Evolutionary conservation across 92 coral and sea anemone species (phyloP), one percentile per base, ranked within the genome.

Genomic region (Paramuricea clavata): DNA sequence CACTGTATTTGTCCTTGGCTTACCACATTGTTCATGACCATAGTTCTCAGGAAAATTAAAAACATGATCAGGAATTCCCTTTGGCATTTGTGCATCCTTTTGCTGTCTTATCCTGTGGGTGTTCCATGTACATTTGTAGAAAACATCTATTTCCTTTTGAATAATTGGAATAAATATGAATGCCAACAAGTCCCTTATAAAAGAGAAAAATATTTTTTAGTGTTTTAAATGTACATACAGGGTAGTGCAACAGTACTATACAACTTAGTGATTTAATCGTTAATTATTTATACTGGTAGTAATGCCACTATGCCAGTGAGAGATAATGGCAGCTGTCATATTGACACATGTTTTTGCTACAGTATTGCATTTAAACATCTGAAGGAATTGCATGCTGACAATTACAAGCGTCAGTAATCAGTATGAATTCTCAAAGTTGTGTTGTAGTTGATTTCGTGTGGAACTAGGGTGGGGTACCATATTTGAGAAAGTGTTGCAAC

Each of bases 11-110:
- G 64, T 26, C 27, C 11, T n/a, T 26, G n/a, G 12, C 60, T 43
- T 43, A 78, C 83, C 83, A 78, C 83, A 78, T 54, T 78, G 68
- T 78, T 54, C 83, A 16, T 65, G 68, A 78, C 69, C 69, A 54
- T 78, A 78, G 3, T 13, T 33, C 16, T 78, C 83, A 17, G 83
- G 83, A 23, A 78, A 78, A 52, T 57, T 31, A 36, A 52, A 78
- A 6, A 78, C 19, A 33, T 78, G 83, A 25, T 78, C 70, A 5
- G 83, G 83, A 26, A 78, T 54, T 16, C 83, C 83, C 36, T 78
- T 78, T 50, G 69, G 69, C 44, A 52, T 30, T 57, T 78, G 69
- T 27, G 83, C 83, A 54, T 52, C 69, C 50, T 57, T 78, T 54
- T 52, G 83, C 41, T 78, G 83, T 54, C 69, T 54, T 27, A 78